Percentiles rank a stretch among this genome's conserved stretches.
These are phyloP conservation scores for Hypena proboscidalis DNA, from an alignment of 2,888 invertebrate genomes.

Conservation along the genomic window DNA sequence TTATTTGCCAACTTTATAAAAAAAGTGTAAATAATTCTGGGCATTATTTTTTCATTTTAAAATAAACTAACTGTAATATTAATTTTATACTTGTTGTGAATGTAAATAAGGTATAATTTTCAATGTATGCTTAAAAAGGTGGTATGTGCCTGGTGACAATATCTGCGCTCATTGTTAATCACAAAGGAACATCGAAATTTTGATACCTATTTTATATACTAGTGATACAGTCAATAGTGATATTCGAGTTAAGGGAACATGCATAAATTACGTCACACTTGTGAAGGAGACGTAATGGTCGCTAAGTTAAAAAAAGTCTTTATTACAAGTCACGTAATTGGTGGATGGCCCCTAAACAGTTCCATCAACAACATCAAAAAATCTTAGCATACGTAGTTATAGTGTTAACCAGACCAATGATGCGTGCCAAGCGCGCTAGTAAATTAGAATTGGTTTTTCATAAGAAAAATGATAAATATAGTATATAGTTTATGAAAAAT, in stretches of 20 bases:
- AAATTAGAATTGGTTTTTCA: slow-evolving; percentile 73
- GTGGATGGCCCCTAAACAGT: too few species aligned
- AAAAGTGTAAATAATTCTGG: too few species aligned
- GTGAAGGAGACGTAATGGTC: too few species aligned
- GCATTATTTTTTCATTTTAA: too few species aligned
- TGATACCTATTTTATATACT: slow-evolving; percentile 56
- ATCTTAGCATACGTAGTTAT: slow-evolving; percentile 55
- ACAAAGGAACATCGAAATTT: slow-evolving; percentile 69
- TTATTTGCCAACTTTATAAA: too few species aligned
- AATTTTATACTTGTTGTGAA: too few species aligned
- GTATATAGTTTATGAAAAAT: slow-evolving; percentile 81
- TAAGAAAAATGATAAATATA: slow-evolving; percentile 67
- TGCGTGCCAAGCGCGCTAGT: slow-evolving; percentile 79
- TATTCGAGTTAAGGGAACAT: too few species aligned
- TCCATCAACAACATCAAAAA: slow-evolving; percentile 51
- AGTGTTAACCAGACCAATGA: slow-evolving; percentile 77
- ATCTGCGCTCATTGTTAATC: slow-evolving; percentile 59
- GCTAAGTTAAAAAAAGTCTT: too few species aligned
- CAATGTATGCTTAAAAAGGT: slow-evolving; percentile 12
- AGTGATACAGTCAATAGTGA: slow-evolving; percentile 57
- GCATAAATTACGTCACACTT: too few species aligned
- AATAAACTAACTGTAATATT: too few species aligned
- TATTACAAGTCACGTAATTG: too few species aligned
- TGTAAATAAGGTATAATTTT: too few species aligned
- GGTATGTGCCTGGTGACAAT: slow-evolving; percentile 65